Base-by-base conservation (phyloP, 1,140 invertebrate genomes). In the Kradibia gibbosae region DNA sequence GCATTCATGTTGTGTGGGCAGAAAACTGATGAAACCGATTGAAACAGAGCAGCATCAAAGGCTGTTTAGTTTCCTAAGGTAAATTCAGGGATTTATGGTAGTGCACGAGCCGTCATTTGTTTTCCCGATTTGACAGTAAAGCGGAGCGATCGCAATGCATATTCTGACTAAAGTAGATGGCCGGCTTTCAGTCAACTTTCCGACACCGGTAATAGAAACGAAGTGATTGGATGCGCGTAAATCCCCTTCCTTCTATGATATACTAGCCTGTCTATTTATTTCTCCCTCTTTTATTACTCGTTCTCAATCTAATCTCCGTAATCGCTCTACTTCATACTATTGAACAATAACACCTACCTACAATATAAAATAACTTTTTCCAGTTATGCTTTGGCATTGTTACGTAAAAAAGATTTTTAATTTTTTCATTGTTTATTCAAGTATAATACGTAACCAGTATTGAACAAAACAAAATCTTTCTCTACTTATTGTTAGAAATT, bases 211-310 rank as follows among this genome's bases (percentile, higher is more conserved):
- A 88, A 89, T 88, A 84, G 84, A 82, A 82, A 84, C 83, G 82
- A 88, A 88, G 88, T 88, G 86, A 89, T 89, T 89, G 88, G 84
- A 88, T 87, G 83, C 83, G 80, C 82, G 83, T 83, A 82, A 20
- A 1, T 7, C 42, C 3, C 45, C 36, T 60, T 0, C 34, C 50
- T 36, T 53, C n/a, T 17, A 1, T 22, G 3, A 10, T 39, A 17
- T 3, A 22, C 17, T 2, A 25, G 3, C 31, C 13, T 7, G 2
- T 13, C 1, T 31, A 5, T 31, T 34, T 13, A n/a, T 34, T 31
- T 3, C 10, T 17, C 31, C 31, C 25, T 36, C 67, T 45, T 25
- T 53, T n/a, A n/a, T n/a, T n/a, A n/a, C 25, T 53, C 5, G 5
- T 20, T 34, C 45, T 53, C 71, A 4, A n/a, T 25, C 28, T 3